Base-by-base conservation (phyloP, 2,797 vertebrate species). In the Aotus griseimembra region DNA sequence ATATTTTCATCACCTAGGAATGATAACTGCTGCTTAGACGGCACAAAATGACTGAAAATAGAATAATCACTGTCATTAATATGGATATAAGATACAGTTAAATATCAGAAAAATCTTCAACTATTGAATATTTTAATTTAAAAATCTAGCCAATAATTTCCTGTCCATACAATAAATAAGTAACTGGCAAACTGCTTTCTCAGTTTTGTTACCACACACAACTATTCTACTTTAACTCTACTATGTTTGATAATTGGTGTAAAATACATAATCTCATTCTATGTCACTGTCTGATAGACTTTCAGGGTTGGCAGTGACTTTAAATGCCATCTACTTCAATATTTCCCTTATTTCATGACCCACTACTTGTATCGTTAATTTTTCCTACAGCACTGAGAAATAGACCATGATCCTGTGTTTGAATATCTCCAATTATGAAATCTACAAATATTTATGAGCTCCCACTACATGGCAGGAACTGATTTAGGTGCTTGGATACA, bases 11-110 rank as follows among this genome's bases (percentile, higher is more conserved):
- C 67, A 88, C 46, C 84, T n/a, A 85, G 5, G 20, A 84, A 88
- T 94, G 11, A 88, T 96, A 95, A 96, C 67, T 20, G 81, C 91
- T 87, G 93, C 48, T 94, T 48, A 92, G 14, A 30, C 75, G 75
- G 41, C 55, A 92, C 3, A 87, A 73, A 55, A 82, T 3, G 82
- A 13, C 20, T 93, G 28, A 84, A 96, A 96, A 87, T 26, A 13
- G 12, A 93, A 73, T 64, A 91, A 87, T 24, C 13, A 87, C 2
- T 93, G 57, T 79, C 50, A 46, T 72, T 6, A 83, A 44, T 39
- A 64, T 61, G 28, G 44, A 88, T 67, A 70, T 28, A 90, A 76
- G 33, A 77, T 55, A 36, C 1, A 72, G 48, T 20, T 9, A 57
- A 67, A 13, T 88, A 87, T 90, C 24, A 92, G 72, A 84, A 91